phyloP scores from a whole-genome alignment of 2,797 vertebrate genomes.

The Tamandua tetradactyla region DNA sequence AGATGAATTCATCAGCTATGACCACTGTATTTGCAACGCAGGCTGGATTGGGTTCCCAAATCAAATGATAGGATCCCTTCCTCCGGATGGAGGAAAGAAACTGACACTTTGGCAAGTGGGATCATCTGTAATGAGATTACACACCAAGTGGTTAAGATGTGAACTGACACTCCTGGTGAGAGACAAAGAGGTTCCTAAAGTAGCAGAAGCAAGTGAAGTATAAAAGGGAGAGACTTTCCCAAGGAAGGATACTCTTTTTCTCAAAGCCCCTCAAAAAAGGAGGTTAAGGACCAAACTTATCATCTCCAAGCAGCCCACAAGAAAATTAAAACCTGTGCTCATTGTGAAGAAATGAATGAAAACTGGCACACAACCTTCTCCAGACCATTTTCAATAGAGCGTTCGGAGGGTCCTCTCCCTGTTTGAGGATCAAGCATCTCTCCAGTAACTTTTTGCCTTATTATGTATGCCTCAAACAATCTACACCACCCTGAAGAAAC shows the following conservation, averaged over 20 bases:
- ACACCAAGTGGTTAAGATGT: slow-evolving; percentile 87
- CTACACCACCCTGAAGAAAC: neutral
- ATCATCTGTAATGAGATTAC: slow-evolving; percentile 89
- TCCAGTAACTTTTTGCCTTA: neutral
- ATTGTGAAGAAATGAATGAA: neutral
- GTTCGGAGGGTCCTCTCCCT: neutral
- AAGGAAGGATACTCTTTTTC: neutral
- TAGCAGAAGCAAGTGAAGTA: neutral
- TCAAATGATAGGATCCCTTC: slow-evolving; percentile 79
- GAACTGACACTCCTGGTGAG: slow-evolving; percentile 85
- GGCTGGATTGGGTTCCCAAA: slow-evolving; percentile 81
- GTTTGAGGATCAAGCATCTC: neutral
- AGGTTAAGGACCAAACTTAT: neutral
- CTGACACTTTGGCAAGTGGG: slow-evolving; percentile 87
- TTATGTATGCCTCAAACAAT: neutral
- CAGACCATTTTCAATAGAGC: neutral
- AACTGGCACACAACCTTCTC: neutral
- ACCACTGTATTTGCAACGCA: slow-evolving; percentile 64
- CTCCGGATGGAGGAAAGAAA: slow-evolving; percentile 81
- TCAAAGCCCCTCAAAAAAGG: neutral
- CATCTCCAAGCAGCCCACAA: neutral
- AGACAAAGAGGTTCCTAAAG: slow-evolving; percentile 52
- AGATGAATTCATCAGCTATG: slow-evolving; percentile 64
- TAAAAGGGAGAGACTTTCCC: neutral
- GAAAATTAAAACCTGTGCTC: neutral